phyloP scores from a whole-genome alignment of 2,797 vertebrate genomes.

The Semaprochilodus insignis region DNA sequence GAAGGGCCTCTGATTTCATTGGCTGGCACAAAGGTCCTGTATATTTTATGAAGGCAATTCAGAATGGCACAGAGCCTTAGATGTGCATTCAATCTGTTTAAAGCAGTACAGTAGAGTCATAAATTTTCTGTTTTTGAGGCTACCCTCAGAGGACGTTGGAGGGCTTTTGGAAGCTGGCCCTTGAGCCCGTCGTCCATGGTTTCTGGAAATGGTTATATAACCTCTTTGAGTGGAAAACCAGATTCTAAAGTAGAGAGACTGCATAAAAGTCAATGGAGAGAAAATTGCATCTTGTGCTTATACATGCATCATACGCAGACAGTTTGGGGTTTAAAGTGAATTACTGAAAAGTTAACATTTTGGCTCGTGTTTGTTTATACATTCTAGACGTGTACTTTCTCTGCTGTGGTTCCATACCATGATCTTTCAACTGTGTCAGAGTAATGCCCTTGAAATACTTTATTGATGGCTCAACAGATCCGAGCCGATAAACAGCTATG shows the following conservation, averaged over 20 bases:
- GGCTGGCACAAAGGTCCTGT: conserved; percentile 29
- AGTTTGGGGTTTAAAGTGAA: conserved; percentile 28
- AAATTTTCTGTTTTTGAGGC: conserved; percentile 61
- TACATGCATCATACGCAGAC: conserved; percentile 18
- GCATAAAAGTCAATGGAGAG: conserved; percentile 29
- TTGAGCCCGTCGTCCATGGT: conserved; percentile 50
- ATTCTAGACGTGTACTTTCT: not conserved
- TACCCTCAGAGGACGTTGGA: conserved; percentile 48
- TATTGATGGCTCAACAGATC: conserved; percentile 18
- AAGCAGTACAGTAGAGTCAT: conserved; percentile 47
- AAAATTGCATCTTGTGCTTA: conserved; percentile 42
- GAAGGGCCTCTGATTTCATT: conserved; percentile 41
- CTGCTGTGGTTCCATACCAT: conserved; percentile 11
- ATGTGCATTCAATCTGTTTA: conserved; percentile 50
- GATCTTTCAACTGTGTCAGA: conserved; percentile 29
- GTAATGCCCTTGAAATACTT: conserved; percentile 22
- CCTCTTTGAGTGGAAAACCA: conserved; percentile 52
- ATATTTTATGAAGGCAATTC: conserved; percentile 50
- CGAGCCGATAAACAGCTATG: not conserved
- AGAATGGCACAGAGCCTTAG: conserved; percentile 43
- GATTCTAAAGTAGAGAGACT: conserved; percentile 46
- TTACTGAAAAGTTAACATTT: conserved; percentile 35
- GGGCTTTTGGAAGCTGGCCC: conserved; percentile 51
- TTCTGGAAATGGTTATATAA: conserved; percentile 64
- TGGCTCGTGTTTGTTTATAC: conserved; percentile 34